Conservation (phyloP, 2,797 vertebrate genomes). For the Parauchenoglanis punctatus region DNA sequence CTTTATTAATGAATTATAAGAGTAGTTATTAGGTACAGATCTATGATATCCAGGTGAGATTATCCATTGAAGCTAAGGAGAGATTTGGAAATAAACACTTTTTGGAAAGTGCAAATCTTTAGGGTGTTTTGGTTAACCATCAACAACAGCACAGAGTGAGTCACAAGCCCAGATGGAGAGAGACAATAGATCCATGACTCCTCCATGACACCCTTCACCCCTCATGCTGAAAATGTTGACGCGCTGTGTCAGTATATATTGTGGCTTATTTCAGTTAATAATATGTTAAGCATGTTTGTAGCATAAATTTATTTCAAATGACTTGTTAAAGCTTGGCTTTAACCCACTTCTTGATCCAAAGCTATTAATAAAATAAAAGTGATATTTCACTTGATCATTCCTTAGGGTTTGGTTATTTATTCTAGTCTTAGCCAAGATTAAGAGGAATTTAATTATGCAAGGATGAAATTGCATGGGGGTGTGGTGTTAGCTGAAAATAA, state of each 20-base stretch:
- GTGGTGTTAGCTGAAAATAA: neutral
- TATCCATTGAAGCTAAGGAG: neutral
- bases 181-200: neutral
- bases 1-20: neutral
- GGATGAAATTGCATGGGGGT: neutral
- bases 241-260: neutral
- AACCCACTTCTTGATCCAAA: neutral
- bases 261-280: neutral
- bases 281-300: neutral
- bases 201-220: neutral
- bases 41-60: neutral
- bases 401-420: neutral
- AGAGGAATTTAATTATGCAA: neutral
- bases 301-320: neutral
- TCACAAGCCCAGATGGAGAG: neutral
- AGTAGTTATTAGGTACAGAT: neutral
- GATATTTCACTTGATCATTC: neutral
- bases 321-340: neutral
- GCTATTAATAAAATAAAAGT: neutral
- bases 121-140: neutral
- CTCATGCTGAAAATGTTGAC: neutral
- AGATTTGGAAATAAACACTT: neutral
- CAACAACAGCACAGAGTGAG: neutral
- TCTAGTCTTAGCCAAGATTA: neutral
- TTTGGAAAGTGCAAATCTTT: neutral